These are phyloP conservation scores for Drosophila triauraria DNA, from an alignment of 1,140 invertebrate genomes.

Conservation along the genomic window DNA sequence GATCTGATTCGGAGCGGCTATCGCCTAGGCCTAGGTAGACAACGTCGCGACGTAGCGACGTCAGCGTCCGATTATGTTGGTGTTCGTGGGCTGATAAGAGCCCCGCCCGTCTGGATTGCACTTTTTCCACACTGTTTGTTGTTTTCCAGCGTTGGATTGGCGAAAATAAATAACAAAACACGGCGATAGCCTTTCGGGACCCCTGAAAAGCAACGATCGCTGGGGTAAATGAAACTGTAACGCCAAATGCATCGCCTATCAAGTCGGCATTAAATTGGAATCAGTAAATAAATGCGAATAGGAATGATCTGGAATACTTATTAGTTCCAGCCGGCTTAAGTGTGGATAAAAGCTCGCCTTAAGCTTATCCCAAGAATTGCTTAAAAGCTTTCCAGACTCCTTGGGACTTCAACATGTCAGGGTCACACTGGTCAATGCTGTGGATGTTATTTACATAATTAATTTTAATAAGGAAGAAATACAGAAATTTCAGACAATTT, in stretches of 20 bases:
- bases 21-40: slow-evolving; percentile 50
- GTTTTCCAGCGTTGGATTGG: slow-evolving; percentile 15
- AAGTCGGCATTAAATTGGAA: neutral
- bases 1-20: slow-evolving; percentile 39
- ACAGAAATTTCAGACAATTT: too few species aligned
- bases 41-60: slow-evolving; percentile 7
- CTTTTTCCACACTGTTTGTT: slow-evolving; percentile 22
- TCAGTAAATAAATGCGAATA: neutral
- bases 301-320: slow-evolving; percentile 21
- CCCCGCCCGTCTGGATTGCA: slow-evolving; percentile 19
- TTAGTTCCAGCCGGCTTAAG: neutral
- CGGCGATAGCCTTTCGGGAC: slow-evolving; percentile 44
- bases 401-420: neutral
- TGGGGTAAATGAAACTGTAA: slow-evolving; percentile 50
- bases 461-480: neutral
- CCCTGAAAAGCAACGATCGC: slow-evolving; percentile 22
- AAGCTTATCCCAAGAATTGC: neutral
- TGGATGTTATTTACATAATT: neutral
- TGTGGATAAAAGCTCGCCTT: neutral
- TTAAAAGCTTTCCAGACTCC: neutral
- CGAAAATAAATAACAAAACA: slow-evolving; percentile 55
- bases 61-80: slow-evolving; percentile 33
- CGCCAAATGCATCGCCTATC: slow-evolving; percentile 20
- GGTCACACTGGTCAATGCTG: slow-evolving; percentile 1
- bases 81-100: slow-evolving; percentile 34